Percentiles rank a stretch among this genome's conserved stretches.
phyloP scores from a whole-genome alignment of 2,888 invertebrate genomes.

The Clepsis dumicolana region DNA sequence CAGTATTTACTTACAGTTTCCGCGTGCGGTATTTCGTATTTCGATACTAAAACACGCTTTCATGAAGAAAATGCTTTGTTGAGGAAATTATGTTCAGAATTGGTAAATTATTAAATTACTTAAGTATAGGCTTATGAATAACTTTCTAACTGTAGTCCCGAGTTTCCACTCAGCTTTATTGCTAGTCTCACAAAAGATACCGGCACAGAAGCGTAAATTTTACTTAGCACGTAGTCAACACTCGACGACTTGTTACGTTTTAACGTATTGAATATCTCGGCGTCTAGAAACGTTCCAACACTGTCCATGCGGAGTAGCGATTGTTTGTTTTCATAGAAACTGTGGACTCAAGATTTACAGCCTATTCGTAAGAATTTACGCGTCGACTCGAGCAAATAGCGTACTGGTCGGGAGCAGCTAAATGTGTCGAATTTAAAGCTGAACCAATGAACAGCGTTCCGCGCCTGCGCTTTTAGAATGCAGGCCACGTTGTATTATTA shows the following conservation, averaged over 20 bases:
- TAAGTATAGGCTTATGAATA: conserved; percentile 10
- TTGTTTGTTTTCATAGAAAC: conserved; percentile 50
- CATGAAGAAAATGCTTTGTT: background rate
- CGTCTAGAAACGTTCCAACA: conserved; percentile 46
- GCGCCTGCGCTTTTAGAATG: conserved; percentile 68
- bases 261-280: conserved; percentile 35
- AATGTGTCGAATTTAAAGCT: conserved; percentile 69
- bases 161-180: conserved; percentile 48
- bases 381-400: conserved; percentile 60
- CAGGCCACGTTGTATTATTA: conserved; percentile 71
- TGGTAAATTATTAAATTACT: conserved; percentile 12
- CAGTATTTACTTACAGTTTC: background rate
- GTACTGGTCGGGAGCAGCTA: conserved; percentile 58
- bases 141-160: conserved; percentile 2
- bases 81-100: background rate
- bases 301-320: conserved; percentile 42
- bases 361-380: conserved; percentile 64
- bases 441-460: conserved; percentile 67
- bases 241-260: background rate
- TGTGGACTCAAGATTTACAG: conserved; percentile 56
- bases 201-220: conserved; percentile 55
- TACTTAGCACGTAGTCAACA: conserved; percentile 47
- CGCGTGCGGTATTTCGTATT: background rate
- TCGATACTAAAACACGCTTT: background rate
- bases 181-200: conserved; percentile 58